These are phyloP conservation scores for Heliconius ismenius DNA, from an alignment of 2,888 invertebrate species.

Conservation along the genomic window DNA sequence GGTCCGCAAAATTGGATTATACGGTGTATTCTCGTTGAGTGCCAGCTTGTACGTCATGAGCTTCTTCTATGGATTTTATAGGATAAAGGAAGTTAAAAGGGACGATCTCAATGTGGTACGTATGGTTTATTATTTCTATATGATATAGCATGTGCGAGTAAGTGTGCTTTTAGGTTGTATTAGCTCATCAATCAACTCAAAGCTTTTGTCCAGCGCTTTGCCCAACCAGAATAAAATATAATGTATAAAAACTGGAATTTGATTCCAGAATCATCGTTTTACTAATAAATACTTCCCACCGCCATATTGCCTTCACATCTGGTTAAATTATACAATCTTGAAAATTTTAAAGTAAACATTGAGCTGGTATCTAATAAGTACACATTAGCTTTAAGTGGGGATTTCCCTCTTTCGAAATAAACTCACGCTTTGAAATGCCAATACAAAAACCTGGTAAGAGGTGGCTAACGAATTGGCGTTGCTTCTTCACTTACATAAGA, in stretches of 20 bases:
- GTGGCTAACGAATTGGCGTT: conserved; percentile 21
- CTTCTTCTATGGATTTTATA: conserved; percentile 87
- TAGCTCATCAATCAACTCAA: no score
- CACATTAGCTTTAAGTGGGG: not conserved
- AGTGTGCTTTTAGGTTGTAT: no score
- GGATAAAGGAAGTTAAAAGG: conserved; percentile 85
- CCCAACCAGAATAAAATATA: not conserved
- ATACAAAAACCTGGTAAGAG: conserved; percentile 10
- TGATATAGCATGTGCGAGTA: no score
- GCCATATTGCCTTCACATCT: not conserved
- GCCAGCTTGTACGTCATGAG: conserved; percentile 88
- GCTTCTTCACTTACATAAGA: conserved; percentile 56
- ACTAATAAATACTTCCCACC: not conserved
- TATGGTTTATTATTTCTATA: conserved; percentile 42
- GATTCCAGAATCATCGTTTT: not conserved
- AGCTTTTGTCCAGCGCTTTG: not conserved
- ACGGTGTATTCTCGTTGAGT: conserved; percentile 90
- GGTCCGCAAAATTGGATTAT: conserved; percentile 87
- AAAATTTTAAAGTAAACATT: not conserved
- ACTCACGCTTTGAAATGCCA: not conserved
- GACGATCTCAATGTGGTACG: conserved; percentile 63
- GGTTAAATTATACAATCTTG: not conserved
- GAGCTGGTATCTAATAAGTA: not conserved
- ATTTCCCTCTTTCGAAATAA: not conserved
- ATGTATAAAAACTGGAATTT: not conserved